Evolutionary conservation across 2,113 vertebrate species (phyloP).

Genomic region (Bettongia penicillata): DNA sequence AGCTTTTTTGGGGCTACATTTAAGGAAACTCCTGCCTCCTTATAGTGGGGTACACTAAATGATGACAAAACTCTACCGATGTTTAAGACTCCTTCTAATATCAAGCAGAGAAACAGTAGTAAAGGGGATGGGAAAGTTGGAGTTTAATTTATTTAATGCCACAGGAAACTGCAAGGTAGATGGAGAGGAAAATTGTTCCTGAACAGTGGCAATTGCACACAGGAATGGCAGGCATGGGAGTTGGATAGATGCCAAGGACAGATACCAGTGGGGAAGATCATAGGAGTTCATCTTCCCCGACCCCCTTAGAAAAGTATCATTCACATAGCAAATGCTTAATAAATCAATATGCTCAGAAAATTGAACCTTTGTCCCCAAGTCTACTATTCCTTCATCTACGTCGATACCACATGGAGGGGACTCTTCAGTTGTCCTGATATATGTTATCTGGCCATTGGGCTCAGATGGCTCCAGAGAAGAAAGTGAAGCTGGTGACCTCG

Average conservation of each 20-base stretch:
- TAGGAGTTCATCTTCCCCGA: background rate
- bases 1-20: background rate
- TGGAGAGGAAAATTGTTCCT: background rate
- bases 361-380: too few species aligned
- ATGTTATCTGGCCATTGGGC: too few species aligned
- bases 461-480: too few species aligned
- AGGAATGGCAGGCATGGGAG: background rate
- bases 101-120: background rate
- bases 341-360: too few species aligned
- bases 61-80: background rate
- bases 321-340: background rate
- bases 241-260: background rate
- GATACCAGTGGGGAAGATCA: background rate
- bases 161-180: background rate
- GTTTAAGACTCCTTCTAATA: background rate
- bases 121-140: background rate
- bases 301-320: background rate
- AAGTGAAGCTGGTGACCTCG: too few species aligned
- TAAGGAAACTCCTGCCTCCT: slow-evolving; percentile 8
- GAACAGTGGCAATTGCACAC: background rate
- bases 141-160: background rate
- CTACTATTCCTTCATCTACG: too few species aligned
- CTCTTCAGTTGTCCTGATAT: too few species aligned
- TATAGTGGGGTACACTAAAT: background rate
- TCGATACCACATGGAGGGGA: too few species aligned